A percentile compares a stretch with the other conserved stretches of the same genome.
phyloP scores from a whole-genome alignment of 1,140 invertebrate genomes.

The Drosophila suzukii region DNA sequence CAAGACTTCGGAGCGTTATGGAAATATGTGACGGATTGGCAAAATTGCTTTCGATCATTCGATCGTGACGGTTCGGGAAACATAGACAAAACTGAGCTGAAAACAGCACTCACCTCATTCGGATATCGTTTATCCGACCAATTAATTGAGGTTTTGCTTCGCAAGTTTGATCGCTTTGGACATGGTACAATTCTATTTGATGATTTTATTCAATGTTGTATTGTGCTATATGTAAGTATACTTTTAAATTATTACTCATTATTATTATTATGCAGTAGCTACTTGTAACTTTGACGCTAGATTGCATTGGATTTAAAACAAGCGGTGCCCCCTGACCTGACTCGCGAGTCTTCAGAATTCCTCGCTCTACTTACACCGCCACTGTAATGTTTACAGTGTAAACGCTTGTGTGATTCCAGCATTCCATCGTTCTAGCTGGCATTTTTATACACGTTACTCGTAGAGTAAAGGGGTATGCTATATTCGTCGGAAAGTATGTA shows the following conservation, averaged over 20 bases:
- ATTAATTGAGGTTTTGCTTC: slow-evolving; percentile 92
- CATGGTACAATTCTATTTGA: slow-evolving; percentile 97
- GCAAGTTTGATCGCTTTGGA: slow-evolving; percentile 97
- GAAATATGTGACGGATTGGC: slow-evolving; percentile 99
- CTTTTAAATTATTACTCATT: neutral
- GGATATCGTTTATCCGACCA: slow-evolving; percentile 96
- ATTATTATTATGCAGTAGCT: neutral
- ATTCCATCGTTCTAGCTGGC: too few relatives aligned
- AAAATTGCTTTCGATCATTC: slow-evolving; percentile 97
- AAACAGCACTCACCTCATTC: slow-evolving; percentile 95
- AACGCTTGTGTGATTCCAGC: too few relatives aligned
- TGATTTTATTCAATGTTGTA: slow-evolving; percentile 99
- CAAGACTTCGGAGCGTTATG: slow-evolving; percentile 97
- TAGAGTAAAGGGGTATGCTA: too few relatives aligned
- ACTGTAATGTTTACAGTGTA: too few relatives aligned
- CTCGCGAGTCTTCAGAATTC: too few relatives aligned
- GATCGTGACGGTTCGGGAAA: slow-evolving; percentile 98
- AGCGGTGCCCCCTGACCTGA: too few relatives aligned
- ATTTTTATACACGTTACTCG: too few relatives aligned
- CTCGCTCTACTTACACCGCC: too few relatives aligned
- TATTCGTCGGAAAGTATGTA: too few relatives aligned
- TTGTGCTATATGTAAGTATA: slow-evolving; percentile 94
- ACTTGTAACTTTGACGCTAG: too few relatives aligned
- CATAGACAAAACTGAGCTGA: slow-evolving; percentile 96
- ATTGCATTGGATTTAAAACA: too few relatives aligned